These are phyloP conservation scores for Deilephila porcellus DNA, from an alignment of 2,888 invertebrate genomes.

Conservation along the genomic window DNA sequence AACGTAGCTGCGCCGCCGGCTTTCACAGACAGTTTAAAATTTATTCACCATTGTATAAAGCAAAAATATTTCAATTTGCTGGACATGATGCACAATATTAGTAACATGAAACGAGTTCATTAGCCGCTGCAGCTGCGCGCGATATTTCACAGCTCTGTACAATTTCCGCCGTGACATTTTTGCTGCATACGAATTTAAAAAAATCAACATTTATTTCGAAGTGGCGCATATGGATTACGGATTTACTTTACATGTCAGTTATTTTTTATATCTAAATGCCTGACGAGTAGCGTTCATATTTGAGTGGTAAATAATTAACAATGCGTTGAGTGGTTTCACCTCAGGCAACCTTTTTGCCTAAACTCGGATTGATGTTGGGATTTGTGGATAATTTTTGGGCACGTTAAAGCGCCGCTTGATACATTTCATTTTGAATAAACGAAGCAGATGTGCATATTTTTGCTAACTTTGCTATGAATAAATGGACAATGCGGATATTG, in stretches of 20 bases:
- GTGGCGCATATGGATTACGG: conserved; percentile 37
- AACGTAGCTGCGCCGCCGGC: conserved; percentile 33
- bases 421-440: conserved; percentile 16
- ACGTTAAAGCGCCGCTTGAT: neutral
- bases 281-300: neutral
- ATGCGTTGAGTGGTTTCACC: conserved; percentile 9
- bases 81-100: conserved; percentile 70
- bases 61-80: conserved; percentile 56
- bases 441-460: conserved; percentile 21
- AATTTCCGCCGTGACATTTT: conserved; percentile 70
- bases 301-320: conserved; percentile 2
- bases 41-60: conserved; percentile 38
- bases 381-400: neutral
- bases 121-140: conserved; percentile 71
- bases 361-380: neutral
- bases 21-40: conserved; percentile 31
- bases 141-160: conserved; percentile 70
- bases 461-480: conserved; percentile 11
- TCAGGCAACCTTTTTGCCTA: conserved; percentile 1
- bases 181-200: conserved; percentile 66
- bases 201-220: conserved; percentile 51
- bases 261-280: conserved; percentile 8
- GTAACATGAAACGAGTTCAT: conserved; percentile 76
- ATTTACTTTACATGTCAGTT: conserved; percentile 19
- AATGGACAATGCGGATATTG: conserved; percentile 21